These are phyloP conservation scores for Ammodytes dubius DNA, from an alignment of 2,113 vertebrate species.

Conservation along the genomic window DNA sequence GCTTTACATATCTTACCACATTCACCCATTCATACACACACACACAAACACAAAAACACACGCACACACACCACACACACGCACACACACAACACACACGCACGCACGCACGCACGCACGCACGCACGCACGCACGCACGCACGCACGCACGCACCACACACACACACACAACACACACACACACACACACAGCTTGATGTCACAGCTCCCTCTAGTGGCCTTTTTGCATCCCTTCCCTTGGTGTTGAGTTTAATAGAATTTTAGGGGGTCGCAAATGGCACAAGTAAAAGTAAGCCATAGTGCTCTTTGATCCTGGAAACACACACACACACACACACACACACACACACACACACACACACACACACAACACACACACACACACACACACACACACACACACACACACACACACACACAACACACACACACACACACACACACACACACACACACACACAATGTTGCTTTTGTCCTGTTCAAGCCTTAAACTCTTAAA, in stretches of 20 bases:
- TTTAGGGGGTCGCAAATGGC: slow-evolving; percentile 62
- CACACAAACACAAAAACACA: too few relatives aligned
- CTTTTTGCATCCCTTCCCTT: slow-evolving; percentile 73
- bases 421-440: slow-evolving; percentile 31
- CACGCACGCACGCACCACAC: background rate
- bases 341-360: slow-evolving; percentile 32
- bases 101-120: too few relatives aligned
- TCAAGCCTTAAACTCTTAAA: slow-evolving; percentile 85
- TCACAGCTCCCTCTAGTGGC: slow-evolving; percentile 76
- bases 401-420: slow-evolving; percentile 39
- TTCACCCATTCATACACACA: too few relatives aligned
- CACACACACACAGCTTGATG: slow-evolving; percentile 31
- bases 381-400: slow-evolving; percentile 33
- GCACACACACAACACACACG: background rate
- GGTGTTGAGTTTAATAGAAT: slow-evolving; percentile 42
- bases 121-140: background rate
- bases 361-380: background rate
- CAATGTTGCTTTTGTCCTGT: slow-evolving; percentile 80
- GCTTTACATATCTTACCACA: too few relatives aligned
- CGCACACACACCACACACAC: background rate
- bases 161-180: background rate
- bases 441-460: slow-evolving; percentile 28
- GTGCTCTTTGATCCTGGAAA: slow-evolving; percentile 69
- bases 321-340: slow-evolving; percentile 42
- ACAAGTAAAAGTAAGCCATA: slow-evolving; percentile 78